Conservation (phyloP, 2,888 invertebrate species). For the Rhimphoctona megacephalus region DNA sequence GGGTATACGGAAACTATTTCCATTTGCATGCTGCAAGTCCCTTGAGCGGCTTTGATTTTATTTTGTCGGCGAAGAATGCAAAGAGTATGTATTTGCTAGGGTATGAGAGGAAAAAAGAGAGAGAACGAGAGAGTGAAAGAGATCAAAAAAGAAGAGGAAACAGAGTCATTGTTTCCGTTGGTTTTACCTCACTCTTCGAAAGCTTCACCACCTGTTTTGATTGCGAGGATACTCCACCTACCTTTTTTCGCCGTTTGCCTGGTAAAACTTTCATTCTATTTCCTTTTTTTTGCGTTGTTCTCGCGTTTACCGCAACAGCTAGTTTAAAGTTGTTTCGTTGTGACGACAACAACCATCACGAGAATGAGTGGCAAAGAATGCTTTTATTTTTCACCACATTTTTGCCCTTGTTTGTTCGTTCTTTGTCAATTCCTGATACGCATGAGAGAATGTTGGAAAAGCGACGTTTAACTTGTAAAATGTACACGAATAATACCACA, state of each 20-base stretch:
- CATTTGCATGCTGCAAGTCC: slow-evolving; percentile 76
- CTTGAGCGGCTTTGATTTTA: slow-evolving; percentile 76
- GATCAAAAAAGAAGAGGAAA: slow-evolving; percentile 4
- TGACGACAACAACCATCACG: slow-evolving; percentile 12
- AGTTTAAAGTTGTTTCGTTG: slow-evolving; percentile 53
- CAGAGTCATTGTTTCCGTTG: slow-evolving; percentile 44
- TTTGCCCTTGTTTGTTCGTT: slow-evolving; percentile 19
- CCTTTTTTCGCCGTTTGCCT: slow-evolving; percentile 23
- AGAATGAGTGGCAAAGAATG: slow-evolving; percentile 17
- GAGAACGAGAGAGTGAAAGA: neutral
- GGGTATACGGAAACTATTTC: slow-evolving; percentile 70
- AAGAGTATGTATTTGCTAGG: slow-evolving; percentile 6
- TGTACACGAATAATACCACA: neutral
- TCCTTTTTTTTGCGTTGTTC: slow-evolving; percentile 34
- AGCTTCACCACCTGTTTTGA: slow-evolving; percentile 74
- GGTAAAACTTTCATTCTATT: slow-evolving; percentile 12
- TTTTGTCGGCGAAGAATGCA: slow-evolving; percentile 69
- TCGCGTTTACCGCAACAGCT: slow-evolving; percentile 39
- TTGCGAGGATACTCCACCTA: slow-evolving; percentile 63
- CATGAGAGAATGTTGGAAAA: slow-evolving; percentile 3
- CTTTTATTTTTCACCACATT: slow-evolving; percentile 39
- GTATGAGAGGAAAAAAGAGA: slow-evolving; percentile 5
- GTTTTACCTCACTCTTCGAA: slow-evolving; percentile 41
- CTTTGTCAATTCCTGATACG: slow-evolving; percentile 31
- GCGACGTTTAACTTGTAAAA: slow-evolving; percentile 53